phyloP scores from a whole-genome alignment of 1,140 invertebrate species.

The Panonychus citri region DNA sequence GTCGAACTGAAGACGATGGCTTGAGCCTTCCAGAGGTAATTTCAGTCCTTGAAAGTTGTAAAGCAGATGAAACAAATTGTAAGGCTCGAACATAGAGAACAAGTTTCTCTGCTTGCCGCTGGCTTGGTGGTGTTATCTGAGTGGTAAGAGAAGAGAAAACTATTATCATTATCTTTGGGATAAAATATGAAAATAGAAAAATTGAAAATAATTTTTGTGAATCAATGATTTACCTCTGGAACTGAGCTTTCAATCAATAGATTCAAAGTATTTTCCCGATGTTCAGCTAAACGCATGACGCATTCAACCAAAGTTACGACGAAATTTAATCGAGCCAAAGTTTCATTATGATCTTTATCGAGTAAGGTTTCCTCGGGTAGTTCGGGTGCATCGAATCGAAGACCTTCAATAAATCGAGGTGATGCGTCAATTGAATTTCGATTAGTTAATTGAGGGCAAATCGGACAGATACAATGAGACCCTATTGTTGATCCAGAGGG shows the following conservation, averaged over 20 bases:
- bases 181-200: neutral
- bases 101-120: slow-evolving; percentile 56
- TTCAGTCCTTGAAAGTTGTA: slow-evolving; percentile 69
- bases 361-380: slow-evolving; percentile 82
- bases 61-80: slow-evolving; percentile 70
- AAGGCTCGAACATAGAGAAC: slow-evolving; percentile 69
- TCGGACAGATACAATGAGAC: neutral
- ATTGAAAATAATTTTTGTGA: neutral
- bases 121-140: slow-evolving; percentile 17
- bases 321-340: slow-evolving; percentile 74
- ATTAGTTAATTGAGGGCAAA: neutral
- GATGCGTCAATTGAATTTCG: slow-evolving; percentile 18
- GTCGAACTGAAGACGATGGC: slow-evolving; percentile 68
- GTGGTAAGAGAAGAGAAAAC: neutral
- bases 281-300: slow-evolving; percentile 58
- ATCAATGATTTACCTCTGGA: slow-evolving; percentile 7
- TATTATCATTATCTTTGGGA: no score
- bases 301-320: slow-evolving; percentile 71
- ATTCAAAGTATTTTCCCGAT: slow-evolving; percentile 42
- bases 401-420: slow-evolving; percentile 26
- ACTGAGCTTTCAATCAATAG: slow-evolving; percentile 20
- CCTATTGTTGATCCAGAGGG: neutral
- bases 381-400: slow-evolving; percentile 60
- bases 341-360: slow-evolving; percentile 80
- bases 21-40: slow-evolving; percentile 55